Evolutionary conservation across 1,140 invertebrate species (phyloP).

Genomic region (Babylonia areolata): DNA sequence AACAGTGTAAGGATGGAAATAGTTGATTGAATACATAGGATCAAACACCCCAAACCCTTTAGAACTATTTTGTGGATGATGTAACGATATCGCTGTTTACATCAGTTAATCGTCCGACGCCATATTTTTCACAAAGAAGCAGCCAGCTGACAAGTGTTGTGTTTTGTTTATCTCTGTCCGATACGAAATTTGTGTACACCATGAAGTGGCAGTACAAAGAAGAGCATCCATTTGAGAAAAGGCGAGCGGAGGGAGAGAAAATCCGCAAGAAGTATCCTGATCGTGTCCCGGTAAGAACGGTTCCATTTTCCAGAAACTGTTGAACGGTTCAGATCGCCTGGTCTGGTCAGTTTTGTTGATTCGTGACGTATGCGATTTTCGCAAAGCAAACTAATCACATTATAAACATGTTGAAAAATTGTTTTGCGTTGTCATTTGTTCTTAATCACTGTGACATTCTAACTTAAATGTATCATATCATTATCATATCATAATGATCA

Average conservation of each 20-base stretch:
- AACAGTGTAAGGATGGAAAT: neutral
- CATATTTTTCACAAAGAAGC: conserved; percentile 15
- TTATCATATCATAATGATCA: too few relatives aligned
- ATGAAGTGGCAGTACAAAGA: conserved; percentile 99
- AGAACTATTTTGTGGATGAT: neutral
- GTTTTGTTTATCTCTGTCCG: neutral
- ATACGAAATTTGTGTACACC: conserved; percentile 36
- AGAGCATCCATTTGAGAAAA: conserved; percentile 98
- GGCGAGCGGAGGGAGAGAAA: conserved; percentile 98
- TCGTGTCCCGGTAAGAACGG: conserved; percentile 91
- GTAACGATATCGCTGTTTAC: conserved; percentile 27
- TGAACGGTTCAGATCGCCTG: neutral
- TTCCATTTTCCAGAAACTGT: neutral
- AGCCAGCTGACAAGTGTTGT: conserved; percentile 13
- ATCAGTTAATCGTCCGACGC: conserved; percentile 20
- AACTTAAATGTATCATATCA: too few relatives aligned
- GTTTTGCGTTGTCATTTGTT: too few relatives aligned
- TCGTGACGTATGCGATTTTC: too few relatives aligned
- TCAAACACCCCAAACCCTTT: neutral
- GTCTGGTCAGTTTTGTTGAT: too few relatives aligned
- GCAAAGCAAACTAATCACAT: too few relatives aligned
- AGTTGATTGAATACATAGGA: neutral
- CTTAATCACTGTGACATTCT: neutral
- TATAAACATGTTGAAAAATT: too few relatives aligned
- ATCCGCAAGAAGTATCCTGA: conserved; percentile 99